Percentiles rank a stretch among this genome's conserved stretches.
Conservation (phyloP, 2,113 vertebrate species). For the Odontophorus gujanensis region DNA sequence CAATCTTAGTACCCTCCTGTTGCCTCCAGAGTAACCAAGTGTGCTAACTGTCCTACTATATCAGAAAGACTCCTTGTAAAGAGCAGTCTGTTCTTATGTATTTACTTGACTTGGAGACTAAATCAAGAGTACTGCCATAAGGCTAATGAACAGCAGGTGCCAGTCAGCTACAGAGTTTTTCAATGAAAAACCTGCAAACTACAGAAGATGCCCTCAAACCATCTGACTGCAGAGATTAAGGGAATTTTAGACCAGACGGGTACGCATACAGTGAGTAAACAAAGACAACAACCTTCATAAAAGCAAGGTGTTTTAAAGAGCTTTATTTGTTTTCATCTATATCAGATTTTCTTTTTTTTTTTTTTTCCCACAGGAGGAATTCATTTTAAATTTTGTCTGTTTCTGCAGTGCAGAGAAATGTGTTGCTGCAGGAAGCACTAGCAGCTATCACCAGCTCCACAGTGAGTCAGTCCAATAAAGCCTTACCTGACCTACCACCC, state of each 20-base stretch:
- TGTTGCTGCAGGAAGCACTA: background rate
- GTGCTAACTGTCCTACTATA: background rate
- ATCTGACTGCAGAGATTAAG: background rate
- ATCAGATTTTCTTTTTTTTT: background rate
- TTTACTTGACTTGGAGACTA: background rate
- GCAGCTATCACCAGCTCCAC: background rate
- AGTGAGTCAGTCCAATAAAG: background rate
- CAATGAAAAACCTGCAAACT: background rate
- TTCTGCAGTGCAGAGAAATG: background rate
- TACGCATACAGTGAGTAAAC: background rate
- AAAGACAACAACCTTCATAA: background rate
- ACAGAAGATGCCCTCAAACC: background rate
- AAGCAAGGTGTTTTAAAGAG: background rate
- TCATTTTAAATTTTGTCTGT: background rate
- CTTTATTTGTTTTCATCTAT: background rate
- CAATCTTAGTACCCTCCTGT: fast-evolving
- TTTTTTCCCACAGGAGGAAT: background rate
- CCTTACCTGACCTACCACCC: background rate
- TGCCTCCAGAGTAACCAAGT: background rate
- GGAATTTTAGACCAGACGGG: background rate
- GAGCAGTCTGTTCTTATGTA: background rate
- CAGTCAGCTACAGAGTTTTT: background rate
- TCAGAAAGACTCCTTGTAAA: background rate
- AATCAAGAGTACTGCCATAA: background rate
- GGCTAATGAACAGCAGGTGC: background rate